A percentile compares a stretch with the other conserved stretches of the same genome.
Conservation (phyloP, 1,140 invertebrate species). For the Lerema accius region DNA sequence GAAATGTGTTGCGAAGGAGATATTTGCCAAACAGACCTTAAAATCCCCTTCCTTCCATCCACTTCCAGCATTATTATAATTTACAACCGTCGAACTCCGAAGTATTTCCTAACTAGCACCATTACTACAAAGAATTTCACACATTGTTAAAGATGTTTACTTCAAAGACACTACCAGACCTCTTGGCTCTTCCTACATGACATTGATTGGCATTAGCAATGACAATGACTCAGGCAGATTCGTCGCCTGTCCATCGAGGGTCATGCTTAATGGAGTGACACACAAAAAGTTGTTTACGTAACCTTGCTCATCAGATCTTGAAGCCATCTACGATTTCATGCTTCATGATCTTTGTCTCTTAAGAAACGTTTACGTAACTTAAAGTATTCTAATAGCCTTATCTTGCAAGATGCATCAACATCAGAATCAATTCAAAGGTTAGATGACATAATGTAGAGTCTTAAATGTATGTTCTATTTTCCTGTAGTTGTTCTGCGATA, state of each 20-base stretch:
- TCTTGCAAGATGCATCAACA: conserved; percentile 7
- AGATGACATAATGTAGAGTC: conserved; percentile 2
- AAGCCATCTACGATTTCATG: neutral
- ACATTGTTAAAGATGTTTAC: no score
- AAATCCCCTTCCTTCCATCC: no score
- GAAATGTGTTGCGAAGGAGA: no score
- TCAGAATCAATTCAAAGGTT: conserved; percentile 10
- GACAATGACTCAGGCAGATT: conserved; percentile 30
- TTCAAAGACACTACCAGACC: neutral
- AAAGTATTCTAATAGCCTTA: neutral
- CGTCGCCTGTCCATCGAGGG: conserved; percentile 32
- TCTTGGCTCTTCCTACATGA: conserved; percentile 39
- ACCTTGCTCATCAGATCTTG: conserved; percentile 11
- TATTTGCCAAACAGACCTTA: no score
- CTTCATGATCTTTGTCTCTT: conserved; percentile 5
- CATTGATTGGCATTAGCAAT: conserved; percentile 38
- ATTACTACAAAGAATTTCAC: no score
- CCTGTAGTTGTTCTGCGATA: no score
- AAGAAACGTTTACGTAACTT: conserved; percentile 9
- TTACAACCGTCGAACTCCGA: no score
- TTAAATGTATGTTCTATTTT: neutral
- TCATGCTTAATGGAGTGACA: conserved; percentile 11
- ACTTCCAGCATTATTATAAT: no score
- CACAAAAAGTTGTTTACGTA: conserved; percentile 19
- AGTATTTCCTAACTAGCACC: no score